Base-by-base conservation (phyloP, 2,888 invertebrate species). In the Odontocolon sp. region DNA sequence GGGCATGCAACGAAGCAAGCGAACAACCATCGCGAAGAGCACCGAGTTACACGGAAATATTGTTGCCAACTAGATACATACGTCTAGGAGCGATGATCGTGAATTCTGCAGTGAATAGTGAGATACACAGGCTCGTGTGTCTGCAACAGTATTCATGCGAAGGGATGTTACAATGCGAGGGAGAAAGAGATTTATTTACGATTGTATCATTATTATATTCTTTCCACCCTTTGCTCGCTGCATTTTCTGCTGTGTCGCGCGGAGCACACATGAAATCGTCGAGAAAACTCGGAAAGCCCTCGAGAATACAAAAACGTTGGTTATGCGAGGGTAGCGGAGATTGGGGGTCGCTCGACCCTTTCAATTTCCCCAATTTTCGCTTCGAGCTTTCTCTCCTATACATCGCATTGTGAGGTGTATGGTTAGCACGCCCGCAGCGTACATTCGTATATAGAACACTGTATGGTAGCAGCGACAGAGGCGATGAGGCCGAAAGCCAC, bases 361-460 rank as follows among this genome's bases (percentile, higher is more conserved):
- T 57, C 56, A 69, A 63, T 57, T 72, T 47, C 40, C 23, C 40
- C 63, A 47, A 28, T 70, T 69, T 59, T 11, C 59, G 28, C 38
- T 8, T 40, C 33, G 31, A 40, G 36, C 31, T 54, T 54, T 33
- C 14, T 31, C 9, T 54, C n/a, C n/a, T n/a, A 14, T 5, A 14
- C 26, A 0, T 31, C 33, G 54, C 31, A 18, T 3, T 33, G 28
- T 18, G 16, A 54, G n/a, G n/a, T n/a, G n/a, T n/a, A n/a, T n/a
- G n/a, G n/a, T n/a, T n/a, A n/a, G n/a, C n/a, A n/a, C n/a, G n/a
- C n/a, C n/a, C n/a, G n/a, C n/a, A n/a, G n/a, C n/a, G n/a, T n/a
- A n/a, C n/a, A n/a, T n/a, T n/a, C n/a, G n/a, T n/a, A n/a, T n/a
- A n/a, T n/a, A n/a, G n/a, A n/a, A n/a, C n/a, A n/a, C n/a, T n/a